Evolutionary conservation across 2,888 invertebrate genomes (phyloP).

Genomic region (Minunthozetes semirufus): DNA sequence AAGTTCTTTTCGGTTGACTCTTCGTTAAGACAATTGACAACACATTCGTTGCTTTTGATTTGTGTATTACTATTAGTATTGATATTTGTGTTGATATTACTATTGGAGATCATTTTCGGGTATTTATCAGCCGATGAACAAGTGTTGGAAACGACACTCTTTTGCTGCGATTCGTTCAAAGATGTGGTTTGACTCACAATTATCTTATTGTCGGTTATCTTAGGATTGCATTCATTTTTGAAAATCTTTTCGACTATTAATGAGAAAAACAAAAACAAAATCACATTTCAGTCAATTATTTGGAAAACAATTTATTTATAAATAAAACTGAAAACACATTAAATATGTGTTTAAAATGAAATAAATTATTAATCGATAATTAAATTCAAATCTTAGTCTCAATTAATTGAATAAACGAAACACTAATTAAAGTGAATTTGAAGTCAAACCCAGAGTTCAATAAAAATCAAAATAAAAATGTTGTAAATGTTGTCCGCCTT

Average conservation of each 20-base stretch:
- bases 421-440: background rate
- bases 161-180: background rate
- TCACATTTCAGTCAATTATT: too few species aligned
- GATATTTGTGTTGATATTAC: constrained; percentile 1
- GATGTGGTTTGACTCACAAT: background rate
- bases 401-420: background rate
- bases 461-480: background rate
- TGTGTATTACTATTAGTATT: background rate
- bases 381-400: background rate
- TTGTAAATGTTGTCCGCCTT: background rate
- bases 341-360: too few species aligned
- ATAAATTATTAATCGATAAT: too few species aligned
- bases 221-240: background rate
- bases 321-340: too few species aligned
- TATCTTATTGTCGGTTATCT: constrained; percentile 7
- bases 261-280: too few species aligned
- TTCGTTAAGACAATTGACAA: background rate
- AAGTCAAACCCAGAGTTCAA: background rate
- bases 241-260: too few species aligned
- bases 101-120: constrained; percentile 11
- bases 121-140: background rate
- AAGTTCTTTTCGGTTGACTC: background rate
- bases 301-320: too few species aligned
- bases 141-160: background rate
- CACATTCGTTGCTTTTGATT: background rate